Base-by-base conservation (phyloP, 2,888 invertebrate genomes). In the Parelbella ahira region DNA sequence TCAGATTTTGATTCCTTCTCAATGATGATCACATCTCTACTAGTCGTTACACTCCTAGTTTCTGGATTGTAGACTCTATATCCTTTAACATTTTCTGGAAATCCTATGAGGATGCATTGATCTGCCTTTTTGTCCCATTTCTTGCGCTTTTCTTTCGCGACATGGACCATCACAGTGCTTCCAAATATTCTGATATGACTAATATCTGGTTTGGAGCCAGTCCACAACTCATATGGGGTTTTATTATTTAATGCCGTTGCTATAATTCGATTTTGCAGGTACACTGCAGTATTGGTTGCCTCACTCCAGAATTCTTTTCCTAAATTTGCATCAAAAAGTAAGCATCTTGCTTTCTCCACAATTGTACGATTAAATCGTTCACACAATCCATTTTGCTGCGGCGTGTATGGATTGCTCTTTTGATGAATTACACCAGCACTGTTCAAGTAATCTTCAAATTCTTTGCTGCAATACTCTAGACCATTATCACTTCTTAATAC, bases 331-430 rank as follows among this genome's bases (percentile, higher is more conserved):
- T 27, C 27, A 9, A 27, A 27, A 1, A 27, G n/a, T 2, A 27
- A 1, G 12, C 27, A 27, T 27, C 27, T 12, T 6, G 27, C 27
- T n/a, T 27, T 27, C 12, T 27, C 27, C 6, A 30, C 10, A 7
- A 19, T 5, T 18, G 19, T 19, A 4, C 18, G 19, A 18, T 19
- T 30, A 9, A 30, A 19, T 15, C 27, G 15, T 11, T 54, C 52
- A 3, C 11, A 47, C 4, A 57, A 12, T 3, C 53, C 53, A 50
- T 54, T 56, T 9, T 59, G 56, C 23, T 58, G 39, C 0, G 53
- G 54, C 3, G 55, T 54, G 24, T 55, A 34, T 1, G 47, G 25
- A 24, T 50, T 53, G 0, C 48, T 54, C 12, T 43, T 53, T 11
- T 56, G 56, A 24, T 58, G 56, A 8, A 49, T 29, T 5, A 56